Base-by-base conservation (phyloP, 2,888 invertebrate genomes). In the Erannis defoliaria region DNA sequence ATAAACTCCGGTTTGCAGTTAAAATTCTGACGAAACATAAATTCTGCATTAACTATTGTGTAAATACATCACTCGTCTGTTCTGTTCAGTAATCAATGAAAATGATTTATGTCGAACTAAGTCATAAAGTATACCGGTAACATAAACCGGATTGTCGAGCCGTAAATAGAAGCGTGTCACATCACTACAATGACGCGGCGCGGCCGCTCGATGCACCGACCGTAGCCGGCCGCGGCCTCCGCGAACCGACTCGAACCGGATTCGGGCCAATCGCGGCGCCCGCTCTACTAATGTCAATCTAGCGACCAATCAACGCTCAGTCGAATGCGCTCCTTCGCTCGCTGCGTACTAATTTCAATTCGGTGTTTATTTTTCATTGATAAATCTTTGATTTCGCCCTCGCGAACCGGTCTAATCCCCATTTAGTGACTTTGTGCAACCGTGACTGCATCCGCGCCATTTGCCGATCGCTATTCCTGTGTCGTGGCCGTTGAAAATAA, bases 241-340 rank as follows among this genome's bases (percentile, higher is more conserved):
- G 75, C 70, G 73, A 93, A 91, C 93, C 85, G 88, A 88, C 77
- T 86, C 67, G 70, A 90, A 89, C 92, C 85, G 88, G 92, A 89
- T 91, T 76, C 63, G 75, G 82, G 80, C 89, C 88, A 91, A 90
- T 88, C 84, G 78, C 76, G 76, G 73, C 81, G 73, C 84, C 82
- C 86, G 81, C 84, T 78, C 82, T 86, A 79, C 86, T 82, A 82
- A 70, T 83, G 75, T 77, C 89, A 88, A 90, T 89, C 90, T 82
- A 81, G 68, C 84, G 73, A 79, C 92, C 92, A 92, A 92, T 92
- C 89, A 90, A 82, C 84, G 80, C 72, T 81, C 90, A 90, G 88
- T 90, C 80, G 81, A 75, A 80, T 79, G 76, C 78, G 75, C 75
- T 79, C 79, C 75, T 78, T 66, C 74, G 78, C 64, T 66, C 75